A percentile compares a stretch with the other conserved stretches of the same genome.
These are phyloP conservation scores for Dipodomys spectabilis DNA, from an alignment of 2,113 vertebrate species.

Conservation along the genomic window DNA sequence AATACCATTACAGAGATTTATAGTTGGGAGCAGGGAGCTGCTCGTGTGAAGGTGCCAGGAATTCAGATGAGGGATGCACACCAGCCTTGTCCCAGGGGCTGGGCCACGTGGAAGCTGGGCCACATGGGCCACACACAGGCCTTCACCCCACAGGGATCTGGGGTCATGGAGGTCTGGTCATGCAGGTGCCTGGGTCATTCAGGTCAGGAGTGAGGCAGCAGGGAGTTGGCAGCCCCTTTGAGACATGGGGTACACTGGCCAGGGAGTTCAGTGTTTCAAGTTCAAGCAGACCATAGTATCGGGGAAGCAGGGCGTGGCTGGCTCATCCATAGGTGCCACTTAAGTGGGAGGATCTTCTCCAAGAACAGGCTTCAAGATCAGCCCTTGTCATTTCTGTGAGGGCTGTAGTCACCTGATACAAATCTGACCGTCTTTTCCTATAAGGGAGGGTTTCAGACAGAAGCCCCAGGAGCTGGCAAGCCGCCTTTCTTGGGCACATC, in stretches of 20 bases:
- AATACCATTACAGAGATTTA: constrained; percentile 83
- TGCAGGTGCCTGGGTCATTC: too few relatives aligned
- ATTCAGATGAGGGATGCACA: constrained; percentile 57
- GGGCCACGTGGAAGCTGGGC: not conserved
- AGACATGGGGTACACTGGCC: not conserved
- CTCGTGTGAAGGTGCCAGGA: constrained; percentile 72
- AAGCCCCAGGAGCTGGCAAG: too few relatives aligned
- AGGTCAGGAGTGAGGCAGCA: not conserved
- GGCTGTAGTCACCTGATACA: too few relatives aligned
- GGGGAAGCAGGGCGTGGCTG: too few relatives aligned
- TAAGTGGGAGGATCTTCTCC: not conserved
- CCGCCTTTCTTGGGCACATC: too few relatives aligned
- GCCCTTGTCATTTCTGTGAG: not conserved
- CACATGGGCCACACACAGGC: too few relatives aligned
- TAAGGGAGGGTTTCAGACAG: not conserved
- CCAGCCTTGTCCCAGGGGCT: not conserved
- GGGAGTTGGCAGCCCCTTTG: not conserved
- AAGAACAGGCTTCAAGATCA: not conserved
- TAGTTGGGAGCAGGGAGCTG: constrained; percentile 53
- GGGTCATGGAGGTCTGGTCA: not conserved
- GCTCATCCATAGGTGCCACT: too few relatives aligned
- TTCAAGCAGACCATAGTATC: too few relatives aligned
- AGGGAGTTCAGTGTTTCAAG: not conserved
- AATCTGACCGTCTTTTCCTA: not conserved
- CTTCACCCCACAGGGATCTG: not conserved